These are phyloP conservation scores for Dasysyrphus tricinctus DNA, from an alignment of 2,888 invertebrate genomes.

Conservation along the genomic window DNA sequence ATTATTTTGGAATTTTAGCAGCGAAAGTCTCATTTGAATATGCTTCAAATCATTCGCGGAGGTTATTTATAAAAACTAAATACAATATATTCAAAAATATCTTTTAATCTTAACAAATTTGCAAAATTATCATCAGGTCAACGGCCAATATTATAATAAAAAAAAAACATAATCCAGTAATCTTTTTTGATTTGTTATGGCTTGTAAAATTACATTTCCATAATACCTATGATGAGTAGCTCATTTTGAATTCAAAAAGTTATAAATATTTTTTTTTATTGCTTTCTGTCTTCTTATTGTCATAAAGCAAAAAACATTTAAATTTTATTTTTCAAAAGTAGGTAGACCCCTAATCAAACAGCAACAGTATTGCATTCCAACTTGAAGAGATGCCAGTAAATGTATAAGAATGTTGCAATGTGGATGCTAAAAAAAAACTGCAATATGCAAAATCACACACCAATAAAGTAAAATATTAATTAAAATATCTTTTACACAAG, in stretches of 20 bases:
- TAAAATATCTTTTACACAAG: background rate
- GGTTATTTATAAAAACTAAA: background rate
- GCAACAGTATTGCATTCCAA: background rate
- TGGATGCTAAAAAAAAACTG: background rate
- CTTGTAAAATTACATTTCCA: background rate
- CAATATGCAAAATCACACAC: background rate
- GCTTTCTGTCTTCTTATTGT: background rate
- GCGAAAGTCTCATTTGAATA: too few species aligned
- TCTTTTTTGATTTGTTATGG: background rate
- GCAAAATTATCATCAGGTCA: too few species aligned
- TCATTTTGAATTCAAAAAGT: background rate
- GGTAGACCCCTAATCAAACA: constrained; percentile 3
- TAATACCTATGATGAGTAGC: background rate
- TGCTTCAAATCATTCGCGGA: too few species aligned
- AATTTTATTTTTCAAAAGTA: background rate
- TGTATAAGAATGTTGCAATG: background rate
- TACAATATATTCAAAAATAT: too few species aligned
- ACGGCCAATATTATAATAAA: too few species aligned
- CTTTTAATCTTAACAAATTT: too few species aligned
- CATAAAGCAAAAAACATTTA: background rate
- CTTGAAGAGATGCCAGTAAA: background rate
- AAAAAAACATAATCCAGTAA: background rate
- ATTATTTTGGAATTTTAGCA: too few species aligned
- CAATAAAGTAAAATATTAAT: background rate
- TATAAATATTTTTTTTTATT: background rate